A percentile compares a stretch with the other conserved stretches of the same genome.
Evolutionary conservation across 2,113 vertebrate species (phyloP).

Genomic region (Rhinolophus ferrumequinum): DNA sequence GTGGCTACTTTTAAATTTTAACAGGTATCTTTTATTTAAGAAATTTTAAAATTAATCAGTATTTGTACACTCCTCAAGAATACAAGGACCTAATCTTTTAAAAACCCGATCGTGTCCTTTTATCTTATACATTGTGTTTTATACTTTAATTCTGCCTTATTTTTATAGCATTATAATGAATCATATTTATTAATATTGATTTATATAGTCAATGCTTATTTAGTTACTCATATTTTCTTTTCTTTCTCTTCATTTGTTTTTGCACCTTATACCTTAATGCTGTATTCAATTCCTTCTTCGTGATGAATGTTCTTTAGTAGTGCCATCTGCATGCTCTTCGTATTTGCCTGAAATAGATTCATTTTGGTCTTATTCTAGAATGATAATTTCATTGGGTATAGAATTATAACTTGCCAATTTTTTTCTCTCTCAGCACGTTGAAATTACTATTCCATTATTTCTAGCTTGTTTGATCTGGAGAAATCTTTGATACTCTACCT

Average conservation of each 20-base stretch:
- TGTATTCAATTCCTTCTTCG: not conserved
- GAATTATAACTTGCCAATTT: not conserved
- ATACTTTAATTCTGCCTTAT: not conserved
- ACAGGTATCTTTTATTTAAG: not conserved
- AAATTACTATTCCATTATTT: not conserved
- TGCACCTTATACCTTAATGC: not conserved
- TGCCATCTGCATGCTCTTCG: not conserved
- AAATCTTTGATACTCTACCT: not conserved
- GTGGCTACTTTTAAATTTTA: not conserved
- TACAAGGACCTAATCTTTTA: not conserved
- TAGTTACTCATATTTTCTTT: not conserved
- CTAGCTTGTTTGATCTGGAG: not conserved
- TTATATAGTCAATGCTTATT: not conserved
- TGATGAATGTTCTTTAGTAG: not conserved
- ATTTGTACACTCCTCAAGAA: not conserved
- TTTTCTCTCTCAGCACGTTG: not conserved
- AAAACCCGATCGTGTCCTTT: not conserved
- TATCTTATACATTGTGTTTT: not conserved
- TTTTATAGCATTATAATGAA: slow-evolving; percentile 18
- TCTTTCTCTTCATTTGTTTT: not conserved
- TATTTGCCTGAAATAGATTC: not conserved
- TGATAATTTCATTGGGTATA: slow-evolving; percentile 46
- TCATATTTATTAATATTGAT: not conserved
- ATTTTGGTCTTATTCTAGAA: not conserved
- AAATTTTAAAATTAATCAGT: slow-evolving; percentile 19